These are phyloP conservation scores for Rana temporaria DNA, from an alignment of 2,113 vertebrate genomes.

Conservation along the genomic window DNA sequence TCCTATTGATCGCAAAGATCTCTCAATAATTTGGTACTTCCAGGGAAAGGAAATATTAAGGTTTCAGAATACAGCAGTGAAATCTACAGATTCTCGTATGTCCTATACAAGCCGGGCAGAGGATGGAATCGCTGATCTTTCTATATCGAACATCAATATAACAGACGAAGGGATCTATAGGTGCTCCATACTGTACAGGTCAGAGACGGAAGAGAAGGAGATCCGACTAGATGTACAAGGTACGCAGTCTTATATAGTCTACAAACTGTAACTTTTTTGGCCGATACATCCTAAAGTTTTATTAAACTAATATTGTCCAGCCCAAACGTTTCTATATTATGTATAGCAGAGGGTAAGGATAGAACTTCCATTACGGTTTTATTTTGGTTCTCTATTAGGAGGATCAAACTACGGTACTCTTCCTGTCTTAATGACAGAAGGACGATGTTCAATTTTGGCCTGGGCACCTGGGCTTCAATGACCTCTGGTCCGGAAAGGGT, in stretches of 20 bases:
- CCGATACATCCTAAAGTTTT: no score
- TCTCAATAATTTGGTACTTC: not conserved
- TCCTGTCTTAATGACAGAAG: no score
- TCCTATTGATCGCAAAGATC: not conserved
- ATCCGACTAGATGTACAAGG: not conserved
- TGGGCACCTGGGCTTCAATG: no score
- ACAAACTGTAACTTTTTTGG: no score
- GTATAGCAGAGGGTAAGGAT: no score
- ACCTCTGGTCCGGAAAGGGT: no score
- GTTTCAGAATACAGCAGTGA: not conserved
- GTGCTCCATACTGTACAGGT: not conserved
- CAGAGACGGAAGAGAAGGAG: not conserved
- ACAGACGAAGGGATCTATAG: not conserved
- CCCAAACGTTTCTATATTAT: no score
- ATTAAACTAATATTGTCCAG: no score
- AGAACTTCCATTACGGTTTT: no score
- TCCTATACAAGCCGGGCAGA: not conserved
- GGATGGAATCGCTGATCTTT: not conserved
- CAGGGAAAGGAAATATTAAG: not conserved
- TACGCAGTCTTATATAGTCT: not conserved
- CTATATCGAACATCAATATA: not conserved
- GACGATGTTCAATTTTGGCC: no score
- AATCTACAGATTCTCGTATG: not conserved
- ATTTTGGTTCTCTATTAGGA: no score
- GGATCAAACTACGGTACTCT: no score